Conservation (phyloP, 2,888 invertebrate genomes). For the Brenthis hecate region DNA sequence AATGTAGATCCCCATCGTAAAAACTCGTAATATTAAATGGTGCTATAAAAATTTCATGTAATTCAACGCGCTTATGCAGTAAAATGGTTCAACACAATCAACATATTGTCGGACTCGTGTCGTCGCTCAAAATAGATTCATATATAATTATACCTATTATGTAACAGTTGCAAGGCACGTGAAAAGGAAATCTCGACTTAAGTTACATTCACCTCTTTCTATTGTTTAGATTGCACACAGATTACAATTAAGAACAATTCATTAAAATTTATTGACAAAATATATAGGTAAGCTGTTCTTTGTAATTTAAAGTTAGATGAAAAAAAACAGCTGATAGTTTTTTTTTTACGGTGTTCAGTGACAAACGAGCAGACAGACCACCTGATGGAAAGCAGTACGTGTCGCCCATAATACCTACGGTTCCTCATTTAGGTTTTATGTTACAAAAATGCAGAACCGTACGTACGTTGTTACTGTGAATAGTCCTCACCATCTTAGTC, state of each 20-base stretch:
- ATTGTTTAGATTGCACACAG: not conserved
- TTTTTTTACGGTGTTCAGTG: no score
- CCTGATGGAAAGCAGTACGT: no score
- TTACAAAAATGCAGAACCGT: no score
- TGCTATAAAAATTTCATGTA: not conserved
- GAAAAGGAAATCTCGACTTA: conserved; percentile 28
- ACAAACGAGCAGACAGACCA: no score
- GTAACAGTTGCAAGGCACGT: conserved; percentile 26
- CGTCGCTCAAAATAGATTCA: conserved; percentile 26
- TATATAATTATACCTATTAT: conserved; percentile 17
- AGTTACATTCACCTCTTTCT: conserved; percentile 31
- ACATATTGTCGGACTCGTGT: conserved; percentile 10
- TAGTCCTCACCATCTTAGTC: no score
- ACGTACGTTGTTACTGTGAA: no score
- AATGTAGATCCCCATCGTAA: no score
- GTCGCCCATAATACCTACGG: no score
- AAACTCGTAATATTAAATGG: no score
- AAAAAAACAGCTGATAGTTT: no score
- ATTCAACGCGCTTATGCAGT: not conserved
- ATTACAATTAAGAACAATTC: not conserved
- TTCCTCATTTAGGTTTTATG: no score
- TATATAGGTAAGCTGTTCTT: not conserved
- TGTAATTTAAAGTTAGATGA: no score
- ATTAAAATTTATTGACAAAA: not conserved
- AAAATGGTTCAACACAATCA: conserved; percentile 16